These are phyloP conservation scores for Neoascia interrupta DNA, from an alignment of 2,888 invertebrate genomes.

Conservation along the genomic window DNA sequence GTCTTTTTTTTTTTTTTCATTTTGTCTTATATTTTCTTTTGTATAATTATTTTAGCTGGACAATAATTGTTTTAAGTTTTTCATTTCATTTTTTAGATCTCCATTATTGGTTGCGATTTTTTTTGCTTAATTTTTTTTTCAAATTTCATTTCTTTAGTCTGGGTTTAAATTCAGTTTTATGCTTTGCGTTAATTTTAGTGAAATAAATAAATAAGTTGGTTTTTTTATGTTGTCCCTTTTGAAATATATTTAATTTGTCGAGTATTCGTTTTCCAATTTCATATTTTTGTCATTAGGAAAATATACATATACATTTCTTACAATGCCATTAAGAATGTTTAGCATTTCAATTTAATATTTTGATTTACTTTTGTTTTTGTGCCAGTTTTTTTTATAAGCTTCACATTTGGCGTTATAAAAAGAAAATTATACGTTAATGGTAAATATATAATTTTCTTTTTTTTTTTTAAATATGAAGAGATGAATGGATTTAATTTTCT, in stretches of 20 bases:
- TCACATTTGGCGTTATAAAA: constrained; percentile 12
- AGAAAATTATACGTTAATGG: constrained; percentile 32
- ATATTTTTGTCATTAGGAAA: constrained; percentile 40
- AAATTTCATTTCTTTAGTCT: constrained; percentile 28
- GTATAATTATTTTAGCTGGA: constrained; percentile 70
- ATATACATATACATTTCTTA: constrained; percentile 45
- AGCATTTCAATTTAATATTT: constrained; percentile 27
- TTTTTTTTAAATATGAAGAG: constrained; percentile 32
- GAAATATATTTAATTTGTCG: constrained; percentile 27
- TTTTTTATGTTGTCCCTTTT: constrained; percentile 55
- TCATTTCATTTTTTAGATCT: constrained; percentile 31
- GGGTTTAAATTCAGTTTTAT: constrained; percentile 30
- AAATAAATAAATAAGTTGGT: constrained; percentile 57
- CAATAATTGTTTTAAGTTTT: constrained; percentile 60
- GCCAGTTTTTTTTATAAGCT: constrained; percentile 28
- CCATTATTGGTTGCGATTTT: constrained; percentile 34
- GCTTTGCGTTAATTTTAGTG: constrained; percentile 32
- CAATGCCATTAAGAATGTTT: too few species aligned
- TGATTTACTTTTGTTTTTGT: constrained; percentile 10
- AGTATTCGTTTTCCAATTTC: constrained; percentile 17
- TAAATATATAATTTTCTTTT: constrained; percentile 26
- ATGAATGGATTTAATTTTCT: constrained; percentile 64
- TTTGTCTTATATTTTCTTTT: constrained; percentile 28
- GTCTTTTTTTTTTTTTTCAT: constrained; percentile 44
- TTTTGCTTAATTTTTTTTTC: background rate